Base-by-base conservation (phyloP, 2,797 vertebrate species). In the Eleutherodactylus coqui region DNA sequence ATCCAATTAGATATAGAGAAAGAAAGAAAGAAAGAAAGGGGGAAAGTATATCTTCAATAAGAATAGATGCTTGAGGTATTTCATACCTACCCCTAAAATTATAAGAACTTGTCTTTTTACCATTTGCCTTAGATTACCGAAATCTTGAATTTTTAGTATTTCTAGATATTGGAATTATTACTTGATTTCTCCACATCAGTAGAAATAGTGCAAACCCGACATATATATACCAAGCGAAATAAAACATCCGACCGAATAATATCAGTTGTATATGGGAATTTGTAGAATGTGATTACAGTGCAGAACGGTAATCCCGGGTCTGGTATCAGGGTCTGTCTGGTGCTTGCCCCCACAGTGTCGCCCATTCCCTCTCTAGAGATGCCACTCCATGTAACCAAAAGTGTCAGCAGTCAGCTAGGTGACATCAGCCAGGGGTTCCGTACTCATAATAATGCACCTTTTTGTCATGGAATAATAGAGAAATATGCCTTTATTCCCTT, bases 311-410 rank as follows among this genome's bases (percentile, higher is more conserved):
- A 53, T 49, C 14, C 11, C 47, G 10, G 55, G 1, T 4, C 13
- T 62, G 29, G 14, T 3, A 16, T 32, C 11, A 14, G 34, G 47
- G 55, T 62, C 19, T 64, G 55, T 36, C 72, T 76, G 67, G 32
- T n/a, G 51, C 29, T 75, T 60, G 58, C 51, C 72, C 36, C 24
- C 55, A 83, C 49, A 75, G 60, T 51, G 69, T 51, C 36, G 21
- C 21, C 60, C 43, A 84, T 64, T 77, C 32, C 29, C 69, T 19
- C 75, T 79, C 64, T 29, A 21, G 62, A 60, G 17, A 19, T 49
- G 14, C 45, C 64, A 2, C 34, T 64, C 47, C 69, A 17, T 76
- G 60, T 64, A 67, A 76, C 69, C 21, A 21, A 8, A 69, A 49
- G 34, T 41, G 69, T 21, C 36, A 43, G 69, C 24, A 14, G 38